phyloP scores from a whole-genome alignment of 2,797 vertebrate species.

The Eulemur mongoz region DNA sequence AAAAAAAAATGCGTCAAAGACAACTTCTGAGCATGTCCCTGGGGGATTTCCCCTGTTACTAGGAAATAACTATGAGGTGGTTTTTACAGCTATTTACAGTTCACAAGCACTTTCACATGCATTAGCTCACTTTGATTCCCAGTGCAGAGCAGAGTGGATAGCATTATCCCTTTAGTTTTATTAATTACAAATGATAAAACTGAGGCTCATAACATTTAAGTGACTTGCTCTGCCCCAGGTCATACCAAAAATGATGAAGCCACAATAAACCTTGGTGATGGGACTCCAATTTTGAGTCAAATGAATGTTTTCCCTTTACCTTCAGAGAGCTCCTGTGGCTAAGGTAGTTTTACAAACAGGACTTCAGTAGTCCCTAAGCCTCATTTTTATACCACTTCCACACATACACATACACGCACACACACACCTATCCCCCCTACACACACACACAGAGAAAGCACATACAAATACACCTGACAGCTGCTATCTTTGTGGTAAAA shows the following conservation, averaged over 20 bases:
- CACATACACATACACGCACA: neutral
- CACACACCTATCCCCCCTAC: neutral
- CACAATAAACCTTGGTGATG: neutral
- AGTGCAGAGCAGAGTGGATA: neutral
- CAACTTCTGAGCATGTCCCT: neutral
- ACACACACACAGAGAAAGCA: neutral
- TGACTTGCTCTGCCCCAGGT: neutral
- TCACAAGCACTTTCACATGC: conserved; percentile 6
- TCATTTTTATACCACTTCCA: neutral
- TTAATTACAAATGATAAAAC: conserved; percentile 16
- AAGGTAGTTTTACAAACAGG: conserved; percentile 41
- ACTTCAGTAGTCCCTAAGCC: neutral
- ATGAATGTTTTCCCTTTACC: conserved; percentile 15
- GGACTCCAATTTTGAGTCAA: conserved; percentile 41
- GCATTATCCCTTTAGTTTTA: neutral
- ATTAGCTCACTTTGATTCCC: conserved; percentile 17
- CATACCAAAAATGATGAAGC: neutral
- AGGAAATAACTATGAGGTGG: conserved; percentile 46
- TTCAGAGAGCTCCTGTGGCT: neutral
- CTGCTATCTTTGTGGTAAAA: neutral
- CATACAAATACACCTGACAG: neutral
- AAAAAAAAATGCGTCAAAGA: conserved; percentile 15
- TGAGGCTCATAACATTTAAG: neutral
- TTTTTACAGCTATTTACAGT: conserved; percentile 50
- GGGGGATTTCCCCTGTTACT: neutral